Conservation (phyloP, 2,113 vertebrate genomes). For the Poeciliopsis retropinna region DNA sequence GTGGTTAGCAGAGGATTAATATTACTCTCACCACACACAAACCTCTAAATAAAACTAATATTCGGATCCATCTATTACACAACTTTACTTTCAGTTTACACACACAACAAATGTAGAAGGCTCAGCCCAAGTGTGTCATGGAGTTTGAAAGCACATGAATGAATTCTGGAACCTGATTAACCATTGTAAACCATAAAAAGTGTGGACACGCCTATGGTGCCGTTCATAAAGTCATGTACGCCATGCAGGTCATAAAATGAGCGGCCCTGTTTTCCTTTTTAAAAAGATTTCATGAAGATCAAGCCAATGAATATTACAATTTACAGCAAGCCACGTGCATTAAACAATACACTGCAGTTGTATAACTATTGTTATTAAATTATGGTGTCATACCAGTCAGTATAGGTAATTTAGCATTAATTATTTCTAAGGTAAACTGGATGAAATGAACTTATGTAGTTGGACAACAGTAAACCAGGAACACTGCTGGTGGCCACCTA, state of each 20-base stretch:
- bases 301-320: not conserved
- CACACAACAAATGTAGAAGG: not conserved
- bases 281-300: too few species aligned
- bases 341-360: not conserved
- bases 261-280: too few species aligned
- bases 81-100: not conserved
- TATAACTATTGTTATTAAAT: not conserved
- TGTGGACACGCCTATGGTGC: not conserved
- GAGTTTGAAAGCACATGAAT: not conserved
- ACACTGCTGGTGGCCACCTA: not conserved
- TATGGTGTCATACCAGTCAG: not conserved
- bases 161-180: not conserved
- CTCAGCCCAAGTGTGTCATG: not conserved
- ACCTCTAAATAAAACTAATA: too few species aligned
- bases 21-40: too few species aligned
- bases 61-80: not conserved
- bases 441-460: not conserved
- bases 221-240: not conserved
- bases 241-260: not conserved
- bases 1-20: rapidly evolving
- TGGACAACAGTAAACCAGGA: not conserved
- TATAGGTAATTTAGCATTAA: not conserved
- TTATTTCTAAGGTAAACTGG: not conserved
- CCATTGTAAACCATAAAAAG: not conserved
- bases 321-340: not conserved